Evolutionary conservation across 2,113 vertebrate genomes (phyloP).

Genomic region (Xyliphius kryptos): DNA sequence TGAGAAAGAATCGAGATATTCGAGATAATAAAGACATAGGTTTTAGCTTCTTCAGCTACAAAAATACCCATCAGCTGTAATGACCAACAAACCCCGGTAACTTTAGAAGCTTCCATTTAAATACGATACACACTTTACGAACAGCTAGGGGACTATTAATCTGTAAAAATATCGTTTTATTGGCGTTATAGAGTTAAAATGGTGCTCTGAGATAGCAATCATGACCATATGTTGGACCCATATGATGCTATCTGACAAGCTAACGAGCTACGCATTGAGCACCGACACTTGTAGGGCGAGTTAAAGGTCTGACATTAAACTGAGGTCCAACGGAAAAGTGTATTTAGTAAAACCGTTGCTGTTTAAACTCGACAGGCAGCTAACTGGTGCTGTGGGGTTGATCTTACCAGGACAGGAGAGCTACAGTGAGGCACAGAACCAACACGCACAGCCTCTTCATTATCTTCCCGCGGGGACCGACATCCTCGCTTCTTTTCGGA

Average conservation of each 20-base stretch:
- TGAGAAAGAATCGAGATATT: no score
- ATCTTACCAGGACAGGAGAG: conserved; percentile 72
- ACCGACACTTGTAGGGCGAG: background rate
- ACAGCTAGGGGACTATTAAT: background rate
- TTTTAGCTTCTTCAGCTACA: background rate
- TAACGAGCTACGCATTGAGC: conserved; percentile 3
- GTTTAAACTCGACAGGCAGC: no score
- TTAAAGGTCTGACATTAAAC: background rate
- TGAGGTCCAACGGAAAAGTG: no score
- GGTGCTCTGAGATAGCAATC: background rate
- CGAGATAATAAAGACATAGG: background rate
- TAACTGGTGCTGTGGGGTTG: background rate
- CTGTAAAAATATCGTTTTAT: background rate
- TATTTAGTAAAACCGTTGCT: no score
- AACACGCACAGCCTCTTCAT: conserved; percentile 73
- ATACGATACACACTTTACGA: background rate
- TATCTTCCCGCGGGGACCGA: conserved; percentile 76
- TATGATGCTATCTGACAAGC: background rate
- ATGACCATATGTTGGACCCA: background rate
- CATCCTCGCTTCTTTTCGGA: conserved; percentile 69
- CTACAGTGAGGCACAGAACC: conserved; percentile 69
- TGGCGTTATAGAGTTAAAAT: background rate
- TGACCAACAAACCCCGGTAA: background rate
- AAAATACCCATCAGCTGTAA: background rate
- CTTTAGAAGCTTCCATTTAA: background rate